Conservation (phyloP, 2,797 vertebrate species). For the Leucoraja ocellata region DNA sequence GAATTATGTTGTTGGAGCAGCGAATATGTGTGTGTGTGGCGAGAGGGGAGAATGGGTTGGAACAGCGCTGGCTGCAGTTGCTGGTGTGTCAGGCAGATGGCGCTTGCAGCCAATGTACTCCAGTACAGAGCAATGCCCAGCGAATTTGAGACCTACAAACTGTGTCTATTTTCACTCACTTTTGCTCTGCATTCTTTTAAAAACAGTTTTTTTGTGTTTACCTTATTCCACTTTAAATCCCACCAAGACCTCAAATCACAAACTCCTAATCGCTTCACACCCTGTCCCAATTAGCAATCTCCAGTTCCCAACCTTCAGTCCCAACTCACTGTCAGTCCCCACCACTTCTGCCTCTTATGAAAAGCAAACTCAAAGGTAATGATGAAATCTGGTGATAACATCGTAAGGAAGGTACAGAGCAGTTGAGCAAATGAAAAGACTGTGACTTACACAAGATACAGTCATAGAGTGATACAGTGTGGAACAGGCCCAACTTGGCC, state of each 20-base stretch:
- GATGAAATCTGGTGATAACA: not conserved
- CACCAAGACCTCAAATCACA: no score
- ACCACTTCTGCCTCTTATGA: not conserved
- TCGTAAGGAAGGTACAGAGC: not conserved
- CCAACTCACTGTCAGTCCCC: no score
- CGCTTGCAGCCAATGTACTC: not conserved
- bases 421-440: not conserved
- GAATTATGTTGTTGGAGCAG: not conserved
- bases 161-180: not conserved
- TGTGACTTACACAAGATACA: not conserved
- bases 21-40: not conserved
- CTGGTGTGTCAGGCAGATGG: conserved; percentile 5
- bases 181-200: not conserved
- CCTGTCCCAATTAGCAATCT: no score
- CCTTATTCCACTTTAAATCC: no score
- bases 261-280: no score
- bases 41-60: not conserved
- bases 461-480: no score
- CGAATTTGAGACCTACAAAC: not conserved
- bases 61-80: not conserved
- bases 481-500: no score
- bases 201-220: not conserved
- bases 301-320: no score
- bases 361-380: not conserved
- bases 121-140: not conserved